Base-by-base conservation (phyloP, 2,888 invertebrate species). In the Lucinisca nassula region DNA sequence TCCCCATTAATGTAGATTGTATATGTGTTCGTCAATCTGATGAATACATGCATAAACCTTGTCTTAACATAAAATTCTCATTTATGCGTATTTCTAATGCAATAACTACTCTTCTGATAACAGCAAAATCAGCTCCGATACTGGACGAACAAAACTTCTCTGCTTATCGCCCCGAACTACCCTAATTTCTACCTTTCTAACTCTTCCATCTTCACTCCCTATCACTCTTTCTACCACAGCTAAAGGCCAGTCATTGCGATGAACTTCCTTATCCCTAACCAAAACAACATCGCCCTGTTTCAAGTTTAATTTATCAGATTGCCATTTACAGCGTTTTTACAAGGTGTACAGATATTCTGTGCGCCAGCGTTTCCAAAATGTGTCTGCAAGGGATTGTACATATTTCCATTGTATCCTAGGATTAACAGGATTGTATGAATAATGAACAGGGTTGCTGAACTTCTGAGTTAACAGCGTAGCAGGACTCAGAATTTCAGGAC, bases 341-440 rank as follows among this genome's bases (percentile, higher is more conserved):
- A 82, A 76, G 8, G 32, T 24, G 2, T 38, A 30, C 12, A 85
- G 75, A 55, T 38, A 82, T 55, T 85, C 85, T 27, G 74, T 74
- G 40, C 77, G 61, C 85, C 85, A 85, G 10, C 82, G 73, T 51
- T 73, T 67, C 85, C 82, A 85, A 32, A 85, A 85, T 24, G 32
- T 67, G 70, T 85, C 76, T 1, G 85, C 72, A n/a, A 79, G 80
- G 12, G 72, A 32, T 49, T 85, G 85, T 8, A 82, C 78, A 37
- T 85, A 73, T 32, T 82, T 27, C 58, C 30, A 51, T 30, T 51
- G 70, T 81, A 81, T 1, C 67, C 58, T 45, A 37, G 38, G n/a
- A 76, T 38, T 21, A n/a, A 24, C 24, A 67, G 72, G 38, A n/a
- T 72, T 6, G 72, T 38, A 37, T 24, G n/a, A 30, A 32, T 49